A percentile compares a stretch with the other conserved stretches of the same genome.
Evolutionary conservation across 2,888 invertebrate species (phyloP).

Genomic region (Amblyteles armatorius): DNA sequence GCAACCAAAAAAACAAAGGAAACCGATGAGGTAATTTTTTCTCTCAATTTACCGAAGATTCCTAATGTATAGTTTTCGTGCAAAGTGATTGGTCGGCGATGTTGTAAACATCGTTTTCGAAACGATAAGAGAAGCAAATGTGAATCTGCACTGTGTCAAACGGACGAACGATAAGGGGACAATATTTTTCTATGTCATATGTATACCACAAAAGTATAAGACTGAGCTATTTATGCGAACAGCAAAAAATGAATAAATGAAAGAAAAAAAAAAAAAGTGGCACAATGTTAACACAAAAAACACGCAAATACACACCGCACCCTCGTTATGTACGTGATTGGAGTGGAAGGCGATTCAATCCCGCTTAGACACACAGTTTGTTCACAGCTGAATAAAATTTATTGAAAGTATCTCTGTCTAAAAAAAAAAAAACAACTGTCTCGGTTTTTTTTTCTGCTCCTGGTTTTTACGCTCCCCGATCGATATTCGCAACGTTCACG

Average conservation of each 20-base stretch:
- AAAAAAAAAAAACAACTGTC: slow-evolving; percentile 39
- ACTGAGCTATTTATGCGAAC: slow-evolving; percentile 52
- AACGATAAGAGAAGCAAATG: slow-evolving; percentile 1
- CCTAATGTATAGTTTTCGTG: slow-evolving; percentile 34
- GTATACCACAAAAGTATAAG: slow-evolving; percentile 47
- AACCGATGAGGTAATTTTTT: slow-evolving; percentile 26
- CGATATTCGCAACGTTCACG: not conserved
- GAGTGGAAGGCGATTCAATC: slow-evolving; percentile 33
- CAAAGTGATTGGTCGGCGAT: not conserved
- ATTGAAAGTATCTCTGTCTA: slow-evolving; percentile 48
- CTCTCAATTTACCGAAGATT: slow-evolving; percentile 1
- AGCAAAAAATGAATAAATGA: not conserved
- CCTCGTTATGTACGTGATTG: slow-evolving; percentile 49
- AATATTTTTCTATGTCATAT: slow-evolving; percentile 60
- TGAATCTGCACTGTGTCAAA: slow-evolving; percentile 5
- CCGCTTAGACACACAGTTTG: slow-evolving; percentile 42
- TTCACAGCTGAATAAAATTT: slow-evolving; percentile 58
- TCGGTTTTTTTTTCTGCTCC: not conserved
- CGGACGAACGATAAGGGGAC: slow-evolving; percentile 8
- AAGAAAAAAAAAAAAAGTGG: slow-evolving; percentile 21
- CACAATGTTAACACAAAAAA: slow-evolving; percentile 23
- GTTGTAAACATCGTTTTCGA: not conserved
- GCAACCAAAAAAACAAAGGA: not conserved
- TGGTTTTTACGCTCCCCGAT: not conserved
- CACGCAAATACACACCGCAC: slow-evolving; percentile 46